phyloP scores from a whole-genome alignment of 2,113 vertebrate genomes.

The Notechis scutatus region DNA sequence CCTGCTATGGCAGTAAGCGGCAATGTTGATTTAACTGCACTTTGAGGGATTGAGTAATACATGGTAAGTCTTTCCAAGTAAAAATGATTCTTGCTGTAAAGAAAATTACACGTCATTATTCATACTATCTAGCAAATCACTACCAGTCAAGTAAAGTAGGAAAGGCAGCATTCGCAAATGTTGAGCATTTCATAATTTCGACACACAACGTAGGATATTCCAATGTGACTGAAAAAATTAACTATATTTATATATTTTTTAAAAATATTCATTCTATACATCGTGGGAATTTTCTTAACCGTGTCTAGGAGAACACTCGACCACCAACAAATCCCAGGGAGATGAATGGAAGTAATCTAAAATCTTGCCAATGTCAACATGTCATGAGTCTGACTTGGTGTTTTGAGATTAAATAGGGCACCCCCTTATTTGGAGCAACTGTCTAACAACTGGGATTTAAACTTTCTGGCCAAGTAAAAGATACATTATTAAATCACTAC shows the following conservation, averaged over 20 bases:
- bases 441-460: background rate
- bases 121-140: background rate
- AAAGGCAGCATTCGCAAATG: background rate
- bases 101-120: background rate
- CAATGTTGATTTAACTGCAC: background rate
- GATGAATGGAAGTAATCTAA: background rate
- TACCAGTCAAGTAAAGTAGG: background rate
- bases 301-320: background rate
- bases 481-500: background rate
- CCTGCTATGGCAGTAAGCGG: background rate
- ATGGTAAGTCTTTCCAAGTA: background rate
- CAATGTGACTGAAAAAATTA: background rate
- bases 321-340: background rate
- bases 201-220: background rate
- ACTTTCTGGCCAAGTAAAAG: background rate
- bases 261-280: background rate
- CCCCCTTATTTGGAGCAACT: background rate
- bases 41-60: background rate
- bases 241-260: background rate
- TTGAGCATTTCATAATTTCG: background rate
- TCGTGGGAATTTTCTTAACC: background rate
- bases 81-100: constrained; percentile 13
- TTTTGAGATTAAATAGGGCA: background rate
- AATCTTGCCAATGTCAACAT: too few species aligned
- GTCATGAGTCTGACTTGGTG: background rate